Evolutionary conservation across 2,888 invertebrate species (phyloP), one percentile per base, ranked within the genome.

Genomic region (Pandemis heparana): DNA sequence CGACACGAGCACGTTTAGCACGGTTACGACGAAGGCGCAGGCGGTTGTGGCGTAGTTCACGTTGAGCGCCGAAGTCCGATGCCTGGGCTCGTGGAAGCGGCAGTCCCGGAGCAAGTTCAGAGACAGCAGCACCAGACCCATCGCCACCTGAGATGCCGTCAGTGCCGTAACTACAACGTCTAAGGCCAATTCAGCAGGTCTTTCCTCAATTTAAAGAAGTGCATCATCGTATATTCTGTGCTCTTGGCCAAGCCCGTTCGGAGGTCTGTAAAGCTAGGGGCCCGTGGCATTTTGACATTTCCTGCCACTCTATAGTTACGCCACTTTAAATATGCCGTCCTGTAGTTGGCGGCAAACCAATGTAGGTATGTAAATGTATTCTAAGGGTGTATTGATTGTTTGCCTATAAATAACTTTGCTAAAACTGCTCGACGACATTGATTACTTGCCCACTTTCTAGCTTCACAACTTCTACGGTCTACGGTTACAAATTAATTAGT

Each of bases 61-160:
- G 84, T 95, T 89, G 82, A 95, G 93, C 1, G 97, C 97, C 7
- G 97, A 97, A 73, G 87, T 87, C 83, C 96, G 95, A 91, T 96
- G 97, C 78, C 96, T 96, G 63, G 96, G 95, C 81, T 96, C 91
- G 87, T 97, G 96, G 84, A 97, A 95, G 77, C 96, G 96, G 91
- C 97, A 97, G 90, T 97, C 97, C 53, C 96, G 95, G 84, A 97
- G 94, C 81, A 97, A 94, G 89, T 97, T 97, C 86, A 97, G 90
- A 0, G 96, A 95, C 66, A 97, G 94, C 78, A 96, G 96, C 81
- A 97, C 95, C 77, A 97, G 83, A 56, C 97, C 97, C 92, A 97
- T 96, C 86, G 96, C 91, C 84, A 97, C 96, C 97, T 97, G 65
- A 8, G 46, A n/a, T 14, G 7, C 56, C 23, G 23, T 32, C 23